Evolutionary conservation across 2,888 invertebrate species (phyloP), one percentile per base, ranked within the genome.

Genomic region (Catocala nupta): DNA sequence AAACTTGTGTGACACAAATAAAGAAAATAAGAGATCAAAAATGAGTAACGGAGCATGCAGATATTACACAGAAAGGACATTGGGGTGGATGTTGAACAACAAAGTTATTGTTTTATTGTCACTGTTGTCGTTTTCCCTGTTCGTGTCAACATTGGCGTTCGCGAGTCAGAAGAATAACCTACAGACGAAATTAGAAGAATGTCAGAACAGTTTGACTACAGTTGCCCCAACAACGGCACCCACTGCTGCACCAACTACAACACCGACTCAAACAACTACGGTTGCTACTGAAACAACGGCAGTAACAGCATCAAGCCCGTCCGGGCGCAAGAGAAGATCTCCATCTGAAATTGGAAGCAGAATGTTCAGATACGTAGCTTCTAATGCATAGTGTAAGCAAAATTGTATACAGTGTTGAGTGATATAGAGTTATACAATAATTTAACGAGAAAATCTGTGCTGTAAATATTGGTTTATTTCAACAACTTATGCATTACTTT

Each of bases 31-130:
- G 58, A 65, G 39, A 25, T 71, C 61, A 55, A 82, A 77, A 61
- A 80, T 76, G 75, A 82, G 71, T 65, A 78, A 76, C 25, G 36
- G 36, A 8, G 36, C 36, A 8, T 89, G 86, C 62, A 83, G 80
- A 71, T 91, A 90, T 68, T 90, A 89, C 55, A 83, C 83, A 0
- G 85, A 90, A 25, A 80, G 81, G 44, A 81, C 82, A 0, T 39
- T 89, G 4, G 84, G 73, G 1, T 93, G 93, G 93, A 86, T 88
- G 81, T 45, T 90, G 48, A 88, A 92, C 47, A 93, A 93, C 68
- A 93, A 93, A 78, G 63, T 87, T 0, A 92, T 93, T 48, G 92
- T 93, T 5, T 77, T 93, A 1, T 77, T 93, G 1, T 78, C 84
- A 42, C 60, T 90, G 5, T 66, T 93, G 1, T 88, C 88, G 0